Conservation (phyloP, 1,140 invertebrate species). For the Ostrea edulis region DNA sequence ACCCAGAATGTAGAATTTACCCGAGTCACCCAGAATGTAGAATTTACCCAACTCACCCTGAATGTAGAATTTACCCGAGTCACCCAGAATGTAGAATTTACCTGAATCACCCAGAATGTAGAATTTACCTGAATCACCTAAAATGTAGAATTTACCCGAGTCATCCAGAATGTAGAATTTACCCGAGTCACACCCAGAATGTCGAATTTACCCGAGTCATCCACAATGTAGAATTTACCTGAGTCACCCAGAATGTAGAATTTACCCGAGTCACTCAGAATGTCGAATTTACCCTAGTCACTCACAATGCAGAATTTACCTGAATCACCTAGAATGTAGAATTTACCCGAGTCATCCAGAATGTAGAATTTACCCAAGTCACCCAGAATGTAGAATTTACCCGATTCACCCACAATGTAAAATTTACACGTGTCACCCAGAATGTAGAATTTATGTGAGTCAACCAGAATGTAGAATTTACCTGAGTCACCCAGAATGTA, state of each 20-base stretch:
- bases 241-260: conserved; percentile 77
- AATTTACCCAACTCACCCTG: no score
- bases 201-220: conserved; percentile 71
- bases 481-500: conserved; percentile 78
- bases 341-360: conserved; percentile 76
- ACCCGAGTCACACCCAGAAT: no score
- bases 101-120: conserved; percentile 78
- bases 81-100: conserved; percentile 76
- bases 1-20: conserved; percentile 77
- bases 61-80: conserved; percentile 71
- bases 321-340: conserved; percentile 78
- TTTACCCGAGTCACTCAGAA: conserved; percentile 77
- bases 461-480: conserved; percentile 47
- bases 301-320: conserved; percentile 64
- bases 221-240: conserved; percentile 77
- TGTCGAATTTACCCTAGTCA: no score
- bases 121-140: no score
- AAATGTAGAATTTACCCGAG: conserved; percentile 70
- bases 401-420: no score
- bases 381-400: conserved; percentile 77
- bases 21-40: conserved; percentile 78
- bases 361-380: conserved; percentile 75
- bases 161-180: conserved; percentile 78
- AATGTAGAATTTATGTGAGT: conserved; percentile 69
- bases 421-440: not conserved